A percentile compares a stretch with the other conserved stretches of the same genome.
Evolutionary conservation across 35 echinoderm and acorn worm genomes (phyloP).

Genomic region (Lytechinus pictus): DNA sequence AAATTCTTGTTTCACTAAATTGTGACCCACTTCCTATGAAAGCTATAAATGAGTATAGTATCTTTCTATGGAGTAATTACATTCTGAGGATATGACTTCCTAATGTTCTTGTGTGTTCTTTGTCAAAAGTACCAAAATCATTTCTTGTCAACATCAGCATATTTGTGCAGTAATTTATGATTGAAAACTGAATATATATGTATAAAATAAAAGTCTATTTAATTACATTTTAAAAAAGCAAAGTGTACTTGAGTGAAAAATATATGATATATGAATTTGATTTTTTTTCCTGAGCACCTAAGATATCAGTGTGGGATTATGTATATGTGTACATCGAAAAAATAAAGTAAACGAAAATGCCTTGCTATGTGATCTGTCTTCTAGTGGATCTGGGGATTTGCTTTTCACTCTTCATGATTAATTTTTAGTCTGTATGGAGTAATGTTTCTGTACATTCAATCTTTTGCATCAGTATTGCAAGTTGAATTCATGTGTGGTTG

Average conservation of each 20-base stretch:
- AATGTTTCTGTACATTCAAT: neutral
- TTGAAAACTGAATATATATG: neutral
- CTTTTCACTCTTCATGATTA: neutral
- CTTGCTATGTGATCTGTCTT: neutral
- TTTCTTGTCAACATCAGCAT: neutral
- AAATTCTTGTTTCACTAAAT: too few species aligned
- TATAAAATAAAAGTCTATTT: conserved; percentile 17
- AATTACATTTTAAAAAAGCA: neutral
- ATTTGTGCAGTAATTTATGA: neutral
- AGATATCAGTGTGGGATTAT: neutral
- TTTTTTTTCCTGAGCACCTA: neutral
- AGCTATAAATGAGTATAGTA: too few species aligned
- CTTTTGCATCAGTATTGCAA: neutral
- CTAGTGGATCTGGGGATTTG: neutral
- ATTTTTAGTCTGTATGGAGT: neutral
- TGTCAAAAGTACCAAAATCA: neutral
- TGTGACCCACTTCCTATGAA: too few species aligned
- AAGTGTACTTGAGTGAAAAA: neutral
- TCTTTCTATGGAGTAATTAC: too few species aligned
- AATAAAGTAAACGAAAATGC: neutral
- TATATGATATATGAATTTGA: neutral
- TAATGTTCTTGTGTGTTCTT: neutral
- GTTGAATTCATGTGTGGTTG: neutral
- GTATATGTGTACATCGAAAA: neutral
- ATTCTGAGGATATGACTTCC: too few species aligned